Evolutionary conservation across 2,113 vertebrate genomes (phyloP).

Genomic region (Isichthys henryi): DNA sequence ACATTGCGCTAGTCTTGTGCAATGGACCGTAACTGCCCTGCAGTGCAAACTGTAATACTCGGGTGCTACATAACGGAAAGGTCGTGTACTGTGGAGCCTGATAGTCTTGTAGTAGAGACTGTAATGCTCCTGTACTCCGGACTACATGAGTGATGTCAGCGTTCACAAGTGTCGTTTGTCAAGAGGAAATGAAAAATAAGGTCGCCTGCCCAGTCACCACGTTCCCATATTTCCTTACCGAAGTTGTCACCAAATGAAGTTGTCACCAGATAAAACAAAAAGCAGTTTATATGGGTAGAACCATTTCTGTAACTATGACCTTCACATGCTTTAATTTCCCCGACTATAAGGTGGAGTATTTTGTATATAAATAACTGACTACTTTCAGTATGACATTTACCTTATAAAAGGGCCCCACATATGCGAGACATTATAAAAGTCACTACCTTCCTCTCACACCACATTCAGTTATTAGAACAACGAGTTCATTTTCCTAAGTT

Average conservation of each 20-base stretch:
- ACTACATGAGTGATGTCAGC: neutral
- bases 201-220: neutral
- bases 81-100: neutral
- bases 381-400: neutral
- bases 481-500: neutral
- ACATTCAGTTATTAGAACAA: neutral
- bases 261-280: neutral
- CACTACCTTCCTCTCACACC: neutral
- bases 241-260: neutral
- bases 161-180: neutral
- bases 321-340: neutral
- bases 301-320: neutral
- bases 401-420: neutral
- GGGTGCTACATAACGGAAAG: neutral
- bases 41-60: neutral
- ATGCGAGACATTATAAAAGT: neutral
- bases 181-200: neutral
- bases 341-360: neutral
- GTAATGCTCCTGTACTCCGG: neutral
- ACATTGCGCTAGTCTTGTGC: neutral
- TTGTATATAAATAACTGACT: neutral
- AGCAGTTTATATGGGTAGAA: neutral
- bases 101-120: neutral
- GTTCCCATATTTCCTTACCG: neutral
- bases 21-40: neutral